phyloP scores from a whole-genome alignment of 1,140 invertebrate species.

The Oncopodura yosiiana region DNA sequence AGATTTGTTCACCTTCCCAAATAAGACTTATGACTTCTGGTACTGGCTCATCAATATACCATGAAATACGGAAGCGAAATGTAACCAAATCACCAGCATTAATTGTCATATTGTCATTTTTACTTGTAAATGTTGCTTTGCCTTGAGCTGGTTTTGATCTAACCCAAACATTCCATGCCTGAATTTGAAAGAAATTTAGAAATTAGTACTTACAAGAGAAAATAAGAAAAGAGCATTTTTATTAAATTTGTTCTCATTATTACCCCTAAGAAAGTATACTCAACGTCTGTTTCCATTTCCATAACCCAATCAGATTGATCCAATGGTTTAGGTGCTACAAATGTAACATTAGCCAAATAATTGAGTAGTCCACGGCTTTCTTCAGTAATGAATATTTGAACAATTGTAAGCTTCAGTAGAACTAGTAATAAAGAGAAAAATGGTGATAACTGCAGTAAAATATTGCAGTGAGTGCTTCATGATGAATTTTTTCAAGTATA shows the following conservation, averaged over 20 bases:
- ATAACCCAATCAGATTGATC: background rate
- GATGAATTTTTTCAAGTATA: too few relatives aligned
- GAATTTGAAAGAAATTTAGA: background rate
- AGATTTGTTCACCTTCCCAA: background rate
- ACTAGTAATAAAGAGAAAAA: too few relatives aligned
- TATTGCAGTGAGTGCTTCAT: too few relatives aligned
- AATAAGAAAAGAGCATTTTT: too few relatives aligned
- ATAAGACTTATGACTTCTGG: background rate
- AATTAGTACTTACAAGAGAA: background rate
- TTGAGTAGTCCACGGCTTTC: background rate
- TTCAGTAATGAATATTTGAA: too few relatives aligned
- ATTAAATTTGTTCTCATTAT: background rate
- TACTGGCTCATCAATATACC: background rate
- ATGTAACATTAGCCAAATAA: conserved; percentile 1
- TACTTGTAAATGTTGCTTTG: background rate
- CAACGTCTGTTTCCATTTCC: background rate
- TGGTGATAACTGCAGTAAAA: too few relatives aligned
- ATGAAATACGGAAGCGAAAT: background rate
- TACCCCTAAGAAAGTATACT: background rate
- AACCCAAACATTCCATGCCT: background rate
- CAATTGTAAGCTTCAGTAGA: too few relatives aligned
- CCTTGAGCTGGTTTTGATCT: background rate
- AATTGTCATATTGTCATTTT: background rate
- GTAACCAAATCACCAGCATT: background rate
- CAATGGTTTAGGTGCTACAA: background rate